Base-by-base conservation (phyloP, 1,140 invertebrate species). In the Philopotamus ludificatus region DNA sequence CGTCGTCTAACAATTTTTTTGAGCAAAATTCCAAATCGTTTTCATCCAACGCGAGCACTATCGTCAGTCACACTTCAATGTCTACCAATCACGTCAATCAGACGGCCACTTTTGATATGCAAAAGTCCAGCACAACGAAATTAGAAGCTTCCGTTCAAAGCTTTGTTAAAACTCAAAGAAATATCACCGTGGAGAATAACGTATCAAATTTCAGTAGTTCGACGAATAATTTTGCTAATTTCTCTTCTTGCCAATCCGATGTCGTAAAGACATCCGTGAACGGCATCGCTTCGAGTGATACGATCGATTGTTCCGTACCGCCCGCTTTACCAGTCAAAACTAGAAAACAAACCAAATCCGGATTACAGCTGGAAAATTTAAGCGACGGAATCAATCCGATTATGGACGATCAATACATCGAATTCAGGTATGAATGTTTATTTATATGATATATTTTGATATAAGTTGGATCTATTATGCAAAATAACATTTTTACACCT, bases 161-260 rank as follows among this genome's bases (percentile, higher is more conserved):
- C 47, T 87, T 84, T 55, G 81, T 82, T 10, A 74, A 78, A 1
- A 85, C 84, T 3, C 84, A 84, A 57, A 21, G 34, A 15, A 3
- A 23, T 7, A 22, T 26, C 22, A 25, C 39, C 1, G 42, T 47
- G 15, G 12, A 47, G 16, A 60, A 15, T 26, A 60, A 21, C 18
- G 15, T n/a, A 9, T 47, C 12, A 3, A 28, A 12, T 18, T 25
- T 20, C 44, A 60, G 42, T 22, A 47, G 15, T 44, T 20, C 3
- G 3, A 47, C 22, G 26, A 60, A 21, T 16, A 47, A 47, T 45
- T 12, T 34, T 7, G 9, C 26, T 4, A 41, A 15, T 39, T 47
- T 25, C 18, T n/a, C 22, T 16, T 15, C 57, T 34, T 28, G 9
- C 7, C 39, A 26, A 22, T 60, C 26, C 1, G 57, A 34, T n/a